Conservation (phyloP, 2,113 vertebrate species). For the Petroica traversi region DNA sequence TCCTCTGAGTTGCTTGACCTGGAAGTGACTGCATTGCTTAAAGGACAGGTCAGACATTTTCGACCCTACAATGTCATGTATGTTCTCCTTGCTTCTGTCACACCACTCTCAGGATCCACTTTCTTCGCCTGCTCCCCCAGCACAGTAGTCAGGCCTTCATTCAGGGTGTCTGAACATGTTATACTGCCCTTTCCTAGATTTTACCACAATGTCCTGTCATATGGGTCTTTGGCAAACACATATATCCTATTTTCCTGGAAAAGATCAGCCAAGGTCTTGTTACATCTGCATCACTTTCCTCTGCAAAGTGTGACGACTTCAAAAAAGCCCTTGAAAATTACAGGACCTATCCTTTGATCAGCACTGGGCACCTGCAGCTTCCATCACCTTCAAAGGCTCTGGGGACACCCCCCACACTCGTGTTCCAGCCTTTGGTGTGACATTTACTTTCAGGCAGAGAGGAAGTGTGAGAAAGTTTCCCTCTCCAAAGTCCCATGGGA, state of each 20-base stretch:
- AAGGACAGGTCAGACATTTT: not conserved
- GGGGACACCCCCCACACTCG: accelerated
- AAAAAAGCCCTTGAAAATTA: not conserved
- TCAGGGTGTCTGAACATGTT: not conserved
- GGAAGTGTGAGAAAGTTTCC: not conserved
- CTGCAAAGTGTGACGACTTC: not conserved
- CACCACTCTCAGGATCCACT: not conserved
- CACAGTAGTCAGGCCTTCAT: not conserved
- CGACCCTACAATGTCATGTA: accelerated
- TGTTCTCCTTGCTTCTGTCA: not conserved
- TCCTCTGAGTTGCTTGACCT: not conserved
- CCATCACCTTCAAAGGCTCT: not conserved
- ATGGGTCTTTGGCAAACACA: not conserved
- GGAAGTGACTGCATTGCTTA: not conserved
- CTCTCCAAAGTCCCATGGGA: not conserved
- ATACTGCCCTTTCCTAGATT: not conserved
- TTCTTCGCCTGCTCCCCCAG: not conserved
- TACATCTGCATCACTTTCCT: not conserved
- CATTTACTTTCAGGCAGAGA: not conserved
- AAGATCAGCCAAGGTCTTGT: not conserved
- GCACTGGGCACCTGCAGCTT: not conserved
- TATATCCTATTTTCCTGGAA: not conserved
- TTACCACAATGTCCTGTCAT: not conserved
- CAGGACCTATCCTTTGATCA: not conserved
- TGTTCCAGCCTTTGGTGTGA: not conserved